These are phyloP conservation scores for Ochlodes sylvanus DNA, from an alignment of 2,888 invertebrate genomes.

Conservation along the genomic window DNA sequence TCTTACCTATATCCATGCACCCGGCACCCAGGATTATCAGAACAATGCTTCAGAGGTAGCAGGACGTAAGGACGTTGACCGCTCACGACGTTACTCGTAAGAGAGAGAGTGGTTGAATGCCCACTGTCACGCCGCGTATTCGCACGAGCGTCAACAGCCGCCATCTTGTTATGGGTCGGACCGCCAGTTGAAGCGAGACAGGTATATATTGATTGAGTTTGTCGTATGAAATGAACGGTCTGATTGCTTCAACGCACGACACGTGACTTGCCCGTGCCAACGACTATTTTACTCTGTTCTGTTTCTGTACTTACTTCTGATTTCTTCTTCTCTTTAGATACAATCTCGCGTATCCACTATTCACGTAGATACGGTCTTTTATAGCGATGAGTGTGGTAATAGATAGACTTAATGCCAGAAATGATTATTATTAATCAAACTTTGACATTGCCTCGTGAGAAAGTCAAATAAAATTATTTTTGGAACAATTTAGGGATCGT, in stretches of 20 bases:
- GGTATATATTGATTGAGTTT: conserved; percentile 39
- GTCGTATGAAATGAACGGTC: conserved; percentile 3
- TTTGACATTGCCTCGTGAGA: background rate
- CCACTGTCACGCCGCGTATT: conserved; percentile 46
- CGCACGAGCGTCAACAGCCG: conserved; percentile 52
- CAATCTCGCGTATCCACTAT: background rate
- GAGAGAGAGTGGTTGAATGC: conserved; percentile 57
- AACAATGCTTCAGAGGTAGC: conserved; percentile 38
- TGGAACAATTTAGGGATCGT: background rate
- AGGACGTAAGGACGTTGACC: conserved; percentile 45
- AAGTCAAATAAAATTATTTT: background rate
- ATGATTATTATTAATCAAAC: background rate
- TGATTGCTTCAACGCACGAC: conserved; percentile 1
- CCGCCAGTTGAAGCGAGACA: conserved; percentile 64
- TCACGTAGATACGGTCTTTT: too few species aligned
- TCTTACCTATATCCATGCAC: conserved; percentile 42
- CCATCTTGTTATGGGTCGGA: conserved; percentile 68
- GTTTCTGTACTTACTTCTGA: conserved; percentile 31
- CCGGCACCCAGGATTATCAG: conserved; percentile 27
- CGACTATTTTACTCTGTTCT: conserved; percentile 14
- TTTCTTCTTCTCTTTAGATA: conserved; percentile 24
- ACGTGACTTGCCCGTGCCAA: background rate
- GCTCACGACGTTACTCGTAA: conserved; percentile 55
- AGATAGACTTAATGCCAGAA: background rate
- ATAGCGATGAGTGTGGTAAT: too few species aligned